Percentiles rank a stretch among this genome's conserved stretches.
phyloP scores from a whole-genome alignment of 1,140 invertebrate genomes.

The Catajapyx aquilonaris region DNA sequence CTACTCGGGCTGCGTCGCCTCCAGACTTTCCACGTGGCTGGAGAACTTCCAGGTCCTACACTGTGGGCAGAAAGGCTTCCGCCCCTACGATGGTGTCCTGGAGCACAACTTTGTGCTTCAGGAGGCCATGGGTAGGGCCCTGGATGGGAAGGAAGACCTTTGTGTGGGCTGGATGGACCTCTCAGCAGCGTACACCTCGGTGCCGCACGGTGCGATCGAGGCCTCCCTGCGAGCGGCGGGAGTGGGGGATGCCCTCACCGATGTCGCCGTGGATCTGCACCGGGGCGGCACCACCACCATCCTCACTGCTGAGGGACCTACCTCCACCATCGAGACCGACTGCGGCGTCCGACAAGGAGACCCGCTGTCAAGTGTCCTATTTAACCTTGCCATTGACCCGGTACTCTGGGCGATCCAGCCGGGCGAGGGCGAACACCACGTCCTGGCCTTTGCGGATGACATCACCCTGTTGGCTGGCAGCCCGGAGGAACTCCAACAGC shows the following conservation, averaged over 20 bases:
- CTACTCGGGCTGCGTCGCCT: conserved; percentile 2
- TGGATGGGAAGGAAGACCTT: not conserved
- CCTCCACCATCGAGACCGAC: conserved; percentile 10
- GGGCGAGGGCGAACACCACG: not conserved
- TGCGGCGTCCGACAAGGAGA: too few relatives aligned
- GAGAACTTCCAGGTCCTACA: not conserved
- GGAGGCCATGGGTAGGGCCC: conserved; percentile 9
- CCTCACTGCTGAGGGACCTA: not conserved
- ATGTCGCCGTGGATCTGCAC: conserved; percentile 3
- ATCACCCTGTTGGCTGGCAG: conserved; percentile 2
- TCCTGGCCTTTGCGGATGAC: conserved; percentile 9
- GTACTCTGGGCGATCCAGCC: not conserved
- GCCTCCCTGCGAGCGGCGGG: conserved; percentile 1
- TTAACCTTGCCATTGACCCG: too few relatives aligned
- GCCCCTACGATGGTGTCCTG: too few relatives aligned
- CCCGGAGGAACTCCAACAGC: conserved; percentile 1
- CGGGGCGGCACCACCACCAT: not conserved
- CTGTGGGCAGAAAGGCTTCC: conserved; percentile 8
- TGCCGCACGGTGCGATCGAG: too few relatives aligned
- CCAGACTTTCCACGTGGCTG: conserved; percentile 5
- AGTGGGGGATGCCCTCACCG: not conserved
- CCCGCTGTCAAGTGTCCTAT: too few relatives aligned
- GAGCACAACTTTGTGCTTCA: conserved; percentile 5
- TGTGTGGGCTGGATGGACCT: not conserved
- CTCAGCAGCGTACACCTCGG: not conserved